Evolutionary conservation across 35 echinoderm and acorn worm genomes (phyloP), one percentile per base, ranked within the genome.

Genomic region (Strongylocentrotus purpuratus): DNA sequence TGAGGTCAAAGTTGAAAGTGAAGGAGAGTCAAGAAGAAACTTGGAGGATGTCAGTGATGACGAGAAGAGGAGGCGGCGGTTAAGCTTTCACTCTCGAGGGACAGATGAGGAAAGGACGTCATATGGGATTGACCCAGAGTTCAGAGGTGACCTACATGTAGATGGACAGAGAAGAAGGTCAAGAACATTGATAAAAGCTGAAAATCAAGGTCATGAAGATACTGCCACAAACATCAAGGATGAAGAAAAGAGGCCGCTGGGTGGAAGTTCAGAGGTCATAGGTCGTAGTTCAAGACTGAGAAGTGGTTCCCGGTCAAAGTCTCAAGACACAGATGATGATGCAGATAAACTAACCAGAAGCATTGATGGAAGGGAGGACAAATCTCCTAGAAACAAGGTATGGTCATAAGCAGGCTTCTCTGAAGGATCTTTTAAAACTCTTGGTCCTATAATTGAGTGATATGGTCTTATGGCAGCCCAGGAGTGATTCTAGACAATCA

Each of bases 181-280:
- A 45, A 89, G 65, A 8, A 78, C 65, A n/a, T 78, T 28, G 25
- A 28, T n/a, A n/a, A 18, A 78, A 7, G 65, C 65, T 78, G 65
- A 78, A 0, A 78, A 78, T 22, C 65, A 28, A 89, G 32, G 87
- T 4, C 33, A 89, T 2, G 9, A 41, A 2, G 87, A 4, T 31
- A 41, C 14, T 4, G 32, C 32, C 31, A 89, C 32, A 45, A 28
- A 89, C 7, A 31, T 89, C 17, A 5, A 5, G 45, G 33, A 14
- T 89, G 87, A 89, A 33, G 87, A 89, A 25, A 46, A 89, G 33
- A 33, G 87, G 12, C n/a, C 12, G 65, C 65, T 2, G 12, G 45
- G 87, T 45, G 45, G 33, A 89, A 28, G 87, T 33, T 89, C 87
- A 89, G 87, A 45, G 87, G 87, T 46, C 87, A 89, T 7, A 89